These are phyloP conservation scores for Lithobates pipiens DNA, from an alignment of 2,797 vertebrate species.

Conservation along the genomic window DNA sequence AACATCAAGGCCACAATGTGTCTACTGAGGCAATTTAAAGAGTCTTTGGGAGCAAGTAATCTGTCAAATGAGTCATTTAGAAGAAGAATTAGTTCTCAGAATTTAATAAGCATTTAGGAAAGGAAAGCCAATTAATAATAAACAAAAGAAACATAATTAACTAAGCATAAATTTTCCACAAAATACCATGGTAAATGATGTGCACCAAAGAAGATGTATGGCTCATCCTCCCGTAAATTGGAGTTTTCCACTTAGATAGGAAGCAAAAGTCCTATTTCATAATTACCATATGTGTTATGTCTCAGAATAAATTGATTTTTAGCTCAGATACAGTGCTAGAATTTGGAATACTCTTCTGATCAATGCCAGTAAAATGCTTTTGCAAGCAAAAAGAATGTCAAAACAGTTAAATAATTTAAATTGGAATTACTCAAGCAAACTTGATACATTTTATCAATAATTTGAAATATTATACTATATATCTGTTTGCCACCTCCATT, in stretches of 20 bases:
- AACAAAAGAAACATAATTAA: constrained; percentile 63
- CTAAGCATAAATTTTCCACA: constrained; percentile 59
- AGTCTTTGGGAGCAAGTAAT: constrained; percentile 58
- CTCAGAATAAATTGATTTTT: constrained; percentile 54
- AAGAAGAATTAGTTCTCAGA: constrained; percentile 61
- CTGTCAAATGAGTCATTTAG: constrained; percentile 59
- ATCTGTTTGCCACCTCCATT: constrained; percentile 21
- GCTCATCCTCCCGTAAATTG: constrained; percentile 53
- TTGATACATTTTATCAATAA: constrained; percentile 28
- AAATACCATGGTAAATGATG: constrained; percentile 56
- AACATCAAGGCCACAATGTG: constrained; percentile 55
- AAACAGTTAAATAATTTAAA: constrained; percentile 48
- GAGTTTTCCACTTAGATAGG: constrained; percentile 54
- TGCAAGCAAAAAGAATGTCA: constrained; percentile 46
- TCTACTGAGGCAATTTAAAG: constrained; percentile 59
- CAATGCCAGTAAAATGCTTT: constrained; percentile 47
- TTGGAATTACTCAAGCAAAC: constrained; percentile 38
- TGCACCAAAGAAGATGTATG: constrained; percentile 54
- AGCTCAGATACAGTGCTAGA: constrained; percentile 11
- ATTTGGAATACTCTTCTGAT: constrained; percentile 45
- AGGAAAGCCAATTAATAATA: constrained; percentile 61
- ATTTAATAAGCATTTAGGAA: constrained; percentile 60
- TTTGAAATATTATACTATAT: constrained; percentile 10
- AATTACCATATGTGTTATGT: constrained; percentile 54
- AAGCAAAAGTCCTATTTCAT: constrained; percentile 51